These are phyloP conservation scores for Pterocles burchelli DNA, from an alignment of 2,113 vertebrate genomes.

Conservation along the genomic window DNA sequence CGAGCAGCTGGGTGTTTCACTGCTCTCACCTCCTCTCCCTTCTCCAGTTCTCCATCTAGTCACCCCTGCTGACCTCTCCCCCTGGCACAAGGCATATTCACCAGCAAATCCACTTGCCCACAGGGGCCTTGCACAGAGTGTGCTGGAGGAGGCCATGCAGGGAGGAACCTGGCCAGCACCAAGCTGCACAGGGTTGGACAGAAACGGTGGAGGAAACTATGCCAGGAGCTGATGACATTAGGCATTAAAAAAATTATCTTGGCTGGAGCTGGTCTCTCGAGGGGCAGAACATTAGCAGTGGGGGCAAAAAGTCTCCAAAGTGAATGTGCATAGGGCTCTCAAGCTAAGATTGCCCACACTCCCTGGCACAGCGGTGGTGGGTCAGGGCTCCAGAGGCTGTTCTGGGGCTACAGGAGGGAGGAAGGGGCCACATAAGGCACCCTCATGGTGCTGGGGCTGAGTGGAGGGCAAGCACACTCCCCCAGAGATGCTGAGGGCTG, in stretches of 20 bases:
- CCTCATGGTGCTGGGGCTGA: not conserved
- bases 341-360: not conserved
- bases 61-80: not conserved
- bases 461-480: not conserved
- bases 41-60: not conserved
- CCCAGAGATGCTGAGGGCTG: not conserved
- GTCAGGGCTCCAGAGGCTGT: not conserved
- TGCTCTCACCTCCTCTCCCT: not conserved
- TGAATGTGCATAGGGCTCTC: accelerated
- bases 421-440: not conserved
- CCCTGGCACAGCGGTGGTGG: not conserved
- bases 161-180: not conserved
- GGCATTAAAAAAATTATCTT: not conserved
- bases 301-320: not conserved
- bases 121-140: not conserved
- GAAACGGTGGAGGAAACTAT: not conserved
- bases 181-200: not conserved
- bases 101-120: not conserved
- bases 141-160: not conserved
- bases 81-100: not conserved
- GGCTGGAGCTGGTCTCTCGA: not conserved
- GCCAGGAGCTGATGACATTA: not conserved
- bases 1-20: not conserved
- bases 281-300: not conserved
- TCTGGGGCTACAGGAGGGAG: not conserved